phyloP scores from a whole-genome alignment of 2,797 vertebrate genomes.

The Poliocrania exsul region DNA sequence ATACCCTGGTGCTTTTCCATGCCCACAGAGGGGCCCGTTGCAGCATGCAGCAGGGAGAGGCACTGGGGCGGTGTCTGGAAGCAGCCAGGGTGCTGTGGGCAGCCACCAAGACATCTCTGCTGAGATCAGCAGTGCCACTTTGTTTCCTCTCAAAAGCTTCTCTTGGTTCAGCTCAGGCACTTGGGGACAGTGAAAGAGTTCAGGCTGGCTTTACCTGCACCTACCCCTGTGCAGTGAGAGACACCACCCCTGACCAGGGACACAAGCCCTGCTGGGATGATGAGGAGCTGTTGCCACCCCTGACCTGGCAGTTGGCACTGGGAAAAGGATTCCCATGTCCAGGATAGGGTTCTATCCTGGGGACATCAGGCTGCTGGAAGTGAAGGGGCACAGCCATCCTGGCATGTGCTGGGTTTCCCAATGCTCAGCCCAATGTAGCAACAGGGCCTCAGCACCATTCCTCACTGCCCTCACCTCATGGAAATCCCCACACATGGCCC shows the following conservation, averaged over 20 bases:
- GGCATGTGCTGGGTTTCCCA: neutral
- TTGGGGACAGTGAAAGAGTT: neutral
- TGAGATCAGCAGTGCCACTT: neutral
- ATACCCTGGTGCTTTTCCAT: neutral
- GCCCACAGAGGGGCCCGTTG: neutral
- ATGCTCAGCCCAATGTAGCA: neutral
- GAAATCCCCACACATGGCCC: neutral
- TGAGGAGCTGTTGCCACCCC: neutral
- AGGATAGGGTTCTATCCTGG: neutral
- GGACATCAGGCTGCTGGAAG: neutral
- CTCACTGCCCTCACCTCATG: neutral
- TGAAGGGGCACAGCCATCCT: neutral
- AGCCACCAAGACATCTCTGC: neutral
- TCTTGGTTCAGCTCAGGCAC: neutral
- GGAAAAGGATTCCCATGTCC: neutral
- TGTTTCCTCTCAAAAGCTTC: neutral
- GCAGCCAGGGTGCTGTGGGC: neutral
- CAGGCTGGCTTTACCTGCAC: neutral
- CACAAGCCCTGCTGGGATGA: fast-evolving
- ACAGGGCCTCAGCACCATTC: neutral
- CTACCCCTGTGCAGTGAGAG: neutral
- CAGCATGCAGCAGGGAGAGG: neutral
- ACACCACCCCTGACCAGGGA: neutral
- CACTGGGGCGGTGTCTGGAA: fast-evolving
- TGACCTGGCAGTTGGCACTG: neutral